These are phyloP conservation scores for Porites cylindrica DNA, from an alignment of 92 coral and sea anemone species.

Conservation along the genomic window DNA sequence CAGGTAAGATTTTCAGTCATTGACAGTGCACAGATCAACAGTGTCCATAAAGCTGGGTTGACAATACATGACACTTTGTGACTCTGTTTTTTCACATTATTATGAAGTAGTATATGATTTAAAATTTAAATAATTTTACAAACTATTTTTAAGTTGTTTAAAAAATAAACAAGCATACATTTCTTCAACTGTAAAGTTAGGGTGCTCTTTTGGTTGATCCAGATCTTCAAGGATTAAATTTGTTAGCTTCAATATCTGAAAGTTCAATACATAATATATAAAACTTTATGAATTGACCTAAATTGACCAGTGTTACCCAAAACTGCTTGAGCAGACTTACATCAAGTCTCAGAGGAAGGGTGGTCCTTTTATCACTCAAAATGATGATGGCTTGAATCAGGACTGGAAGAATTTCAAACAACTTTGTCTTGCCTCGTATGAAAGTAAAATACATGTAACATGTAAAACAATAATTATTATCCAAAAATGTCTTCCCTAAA, in stretches of 20 bases:
- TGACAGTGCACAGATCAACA: no score
- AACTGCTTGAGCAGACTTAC: conserved; percentile 18
- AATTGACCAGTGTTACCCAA: no score
- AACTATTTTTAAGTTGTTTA: no score
- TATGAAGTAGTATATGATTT: no score
- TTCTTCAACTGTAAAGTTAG: conserved; percentile 21
- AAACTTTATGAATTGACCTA: no score
- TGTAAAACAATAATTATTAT: no score
- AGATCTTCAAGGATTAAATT: conserved; percentile 34
- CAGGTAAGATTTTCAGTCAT: no score
- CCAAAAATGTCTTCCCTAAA: no score
- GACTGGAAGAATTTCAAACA: conserved; percentile 16
- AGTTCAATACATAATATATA: neutral
- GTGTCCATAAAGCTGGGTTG: no score
- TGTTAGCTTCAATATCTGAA: conserved; percentile 64
- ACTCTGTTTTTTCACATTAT: no score
- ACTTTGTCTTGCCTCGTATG: conserved; percentile 29
- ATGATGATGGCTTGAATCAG: conserved; percentile 48
- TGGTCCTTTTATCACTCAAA: conserved; percentile 41
- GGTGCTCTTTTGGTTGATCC: neutral
- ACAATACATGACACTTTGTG: no score
- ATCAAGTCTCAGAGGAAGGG: conserved; percentile 46
- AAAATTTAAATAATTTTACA: no score
- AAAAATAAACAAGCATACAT: conserved; percentile 13
- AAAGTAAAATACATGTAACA: neutral